Base-by-base conservation (phyloP, 30 jellyfish, hydroid and myxozoan species). In the Chrysaora quinquecirrha region DNA sequence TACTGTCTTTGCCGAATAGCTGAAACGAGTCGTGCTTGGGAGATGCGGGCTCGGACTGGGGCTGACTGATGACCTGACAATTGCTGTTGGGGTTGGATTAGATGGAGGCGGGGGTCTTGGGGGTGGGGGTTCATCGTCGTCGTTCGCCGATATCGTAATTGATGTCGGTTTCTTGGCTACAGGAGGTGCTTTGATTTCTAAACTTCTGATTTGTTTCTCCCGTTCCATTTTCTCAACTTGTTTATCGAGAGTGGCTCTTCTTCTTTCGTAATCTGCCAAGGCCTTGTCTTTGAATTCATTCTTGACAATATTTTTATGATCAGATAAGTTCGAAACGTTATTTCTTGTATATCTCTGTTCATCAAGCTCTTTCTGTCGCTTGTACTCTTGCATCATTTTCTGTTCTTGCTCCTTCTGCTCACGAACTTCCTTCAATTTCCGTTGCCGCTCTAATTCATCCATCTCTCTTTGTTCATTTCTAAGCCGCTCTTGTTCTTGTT, bases 91-190 rank as follows among this genome's bases (percentile, higher is more conserved):
- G 30, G 91, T 56, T 12, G 64, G 58, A 10, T 48, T 33, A 12
- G 91, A 68, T 6, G 99, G 99, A 0, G 99, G 99, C 7, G 99
- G 99, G 10, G 99, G 99, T n/a, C 99, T 70, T 18, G 99, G 99
- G 33, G 99, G 99, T 28, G 99, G 96, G 54, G 85, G 90, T 14
- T 88, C 99, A 30, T 93, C 99, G 28, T 84, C 96, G 22, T 71
- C 84, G 32, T 71, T 82, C 11, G 20, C 84, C 24, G 68, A 12
- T 18, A 64, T 1, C n/a, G 61, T 21, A 7, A 30, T 30, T 34
- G 48, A 64, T 2, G 62, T 20, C 34, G 95, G 88, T 71, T 73
- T 74, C 34, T 73, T 62, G 22, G 95, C 83, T n/a, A 63, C 23
- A 21, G 84, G 84, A 6, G 95, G 87, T 54, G 88, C 69, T 19